Evolutionary conservation across 2,113 vertebrate species (phyloP).

Genomic region (Melanotaenia duboulayi): DNA sequence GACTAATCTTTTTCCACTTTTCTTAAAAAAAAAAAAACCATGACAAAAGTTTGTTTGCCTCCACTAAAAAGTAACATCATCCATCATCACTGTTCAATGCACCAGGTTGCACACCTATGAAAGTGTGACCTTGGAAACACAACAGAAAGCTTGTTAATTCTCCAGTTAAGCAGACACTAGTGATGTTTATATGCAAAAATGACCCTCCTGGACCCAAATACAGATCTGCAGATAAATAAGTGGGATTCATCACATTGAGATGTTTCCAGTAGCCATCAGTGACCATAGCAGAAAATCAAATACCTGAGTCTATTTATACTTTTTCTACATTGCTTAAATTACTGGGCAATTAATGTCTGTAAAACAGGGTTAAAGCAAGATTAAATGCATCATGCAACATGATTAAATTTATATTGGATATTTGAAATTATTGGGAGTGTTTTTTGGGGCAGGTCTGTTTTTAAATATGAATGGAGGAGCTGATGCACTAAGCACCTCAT

Average conservation of each 20-base stretch:
- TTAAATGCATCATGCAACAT: conserved; percentile 12
- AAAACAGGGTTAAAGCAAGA: conserved; percentile 8
- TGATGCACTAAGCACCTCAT: conserved; percentile 45
- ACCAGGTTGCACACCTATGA: not conserved
- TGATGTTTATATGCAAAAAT: conserved; percentile 5
- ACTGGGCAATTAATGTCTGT: not conserved
- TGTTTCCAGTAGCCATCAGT: conserved; percentile 10
- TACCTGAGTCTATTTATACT: conserved; percentile 5
- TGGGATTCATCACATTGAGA: conserved; percentile 19
- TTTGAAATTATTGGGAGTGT: not conserved
- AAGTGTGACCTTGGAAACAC: not conserved
- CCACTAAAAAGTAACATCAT: not conserved
- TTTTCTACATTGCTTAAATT: conserved; percentile 22
- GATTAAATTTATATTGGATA: not conserved
- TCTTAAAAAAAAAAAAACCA: no score
- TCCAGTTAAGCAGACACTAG: conserved; percentile 26
- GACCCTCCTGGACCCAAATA: conserved; percentile 8
- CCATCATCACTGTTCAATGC: conserved; percentile 12
- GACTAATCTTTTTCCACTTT: not conserved
- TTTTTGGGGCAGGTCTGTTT: not conserved
- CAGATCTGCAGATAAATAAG: conserved; percentile 6
- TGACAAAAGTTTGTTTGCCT: not conserved
- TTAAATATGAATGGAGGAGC: conserved; percentile 10
- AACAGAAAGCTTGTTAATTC: conserved; percentile 10
- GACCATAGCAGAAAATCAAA: conserved; percentile 10